Base-by-base conservation (phyloP, 2,797 vertebrate species). In the Micrastur ruficollis region DNA sequence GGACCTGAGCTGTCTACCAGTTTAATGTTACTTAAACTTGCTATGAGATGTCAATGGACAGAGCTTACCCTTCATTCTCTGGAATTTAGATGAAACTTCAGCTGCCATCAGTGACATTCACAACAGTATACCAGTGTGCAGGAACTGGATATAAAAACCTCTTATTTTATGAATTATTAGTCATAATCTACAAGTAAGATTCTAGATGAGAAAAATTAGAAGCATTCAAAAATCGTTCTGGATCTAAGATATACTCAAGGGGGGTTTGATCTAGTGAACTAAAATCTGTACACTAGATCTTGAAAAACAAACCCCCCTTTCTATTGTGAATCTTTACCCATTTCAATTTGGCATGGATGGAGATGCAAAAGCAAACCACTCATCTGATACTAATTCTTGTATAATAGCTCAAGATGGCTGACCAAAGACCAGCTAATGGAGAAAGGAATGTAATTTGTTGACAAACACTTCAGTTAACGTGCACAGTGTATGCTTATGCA, bases 381-480 rank as follows among this genome's bases (percentile, higher is more conserved):
- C 62, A 91, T 94, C 72, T 58, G 84, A 90, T 85, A 59, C 27
- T 72, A 65, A 53, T 62, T 96, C 85, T 96, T 93, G 31, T 67
- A 73, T 56, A 86, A 91, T 36, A 96, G 94, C 71, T 98, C 96
- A 97, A 96, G 83, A 94, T 79, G 78, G 65, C 38, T 86, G 82
- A 89, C 38, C 32, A 85, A 93, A 97, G 78, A 94, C 81, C 93
- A 97, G 62, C 90, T 97, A 97, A 96, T 93, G 96, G 93, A 95
- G 89, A 88, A 91, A 95, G 92, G 89, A 95, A 95, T 81, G 96
- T 73, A 63, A 86, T 96, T 97, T 98, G 90, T 97, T 98, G 98
- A 98, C 96, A 98, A 98, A 97, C 85, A 95, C 55, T 97, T 96
- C 86, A 91, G 78, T 89, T 93, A 96, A 85, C 81, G 53, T 90